phyloP scores from a whole-genome alignment of 2,888 invertebrate species.

The Sympetrum striolatum region DNA sequence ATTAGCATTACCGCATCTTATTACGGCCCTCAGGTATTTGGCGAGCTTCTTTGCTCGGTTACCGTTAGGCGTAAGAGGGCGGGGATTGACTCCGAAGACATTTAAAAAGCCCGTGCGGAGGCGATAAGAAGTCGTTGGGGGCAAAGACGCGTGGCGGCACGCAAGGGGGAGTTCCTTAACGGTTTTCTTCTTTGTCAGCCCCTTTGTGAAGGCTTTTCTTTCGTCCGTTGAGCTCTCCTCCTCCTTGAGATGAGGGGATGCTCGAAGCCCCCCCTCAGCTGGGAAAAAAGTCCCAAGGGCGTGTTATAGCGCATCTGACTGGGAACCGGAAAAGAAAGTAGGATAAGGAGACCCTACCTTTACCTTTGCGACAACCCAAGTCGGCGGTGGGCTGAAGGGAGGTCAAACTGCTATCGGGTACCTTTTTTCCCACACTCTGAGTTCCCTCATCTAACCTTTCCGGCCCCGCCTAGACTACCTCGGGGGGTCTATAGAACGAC shows the following conservation, averaged over 20 bases:
- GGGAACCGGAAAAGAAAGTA: conserved; percentile 13
- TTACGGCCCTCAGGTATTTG: too few relatives aligned
- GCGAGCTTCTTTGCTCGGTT: too few relatives aligned
- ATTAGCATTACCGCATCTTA: too few relatives aligned
- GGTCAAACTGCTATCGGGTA: not conserved
- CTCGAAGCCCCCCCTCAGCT: not conserved
- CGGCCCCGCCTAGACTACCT: conserved; percentile 36
- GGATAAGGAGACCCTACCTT: conserved; percentile 9
- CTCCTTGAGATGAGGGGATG: not conserved
- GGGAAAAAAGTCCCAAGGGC: not conserved
- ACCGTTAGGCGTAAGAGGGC: too few relatives aligned
- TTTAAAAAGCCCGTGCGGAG: not conserved
- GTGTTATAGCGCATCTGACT: not conserved
- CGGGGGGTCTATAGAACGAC: not conserved
- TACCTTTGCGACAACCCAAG: not conserved
- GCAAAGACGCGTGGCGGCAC: not conserved
- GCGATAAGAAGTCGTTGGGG: not conserved
- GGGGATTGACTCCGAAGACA: not conserved
- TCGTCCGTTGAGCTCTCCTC: not conserved
- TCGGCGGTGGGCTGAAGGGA: not conserved
- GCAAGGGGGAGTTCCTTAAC: not conserved
- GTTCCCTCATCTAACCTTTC: not conserved
- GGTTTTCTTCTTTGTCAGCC: not conserved
- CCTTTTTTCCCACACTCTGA: conserved; percentile 7
- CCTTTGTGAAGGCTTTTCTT: not conserved